phyloP scores from a whole-genome alignment of 2,888 invertebrate species.

The Fabriciana adippe region DNA sequence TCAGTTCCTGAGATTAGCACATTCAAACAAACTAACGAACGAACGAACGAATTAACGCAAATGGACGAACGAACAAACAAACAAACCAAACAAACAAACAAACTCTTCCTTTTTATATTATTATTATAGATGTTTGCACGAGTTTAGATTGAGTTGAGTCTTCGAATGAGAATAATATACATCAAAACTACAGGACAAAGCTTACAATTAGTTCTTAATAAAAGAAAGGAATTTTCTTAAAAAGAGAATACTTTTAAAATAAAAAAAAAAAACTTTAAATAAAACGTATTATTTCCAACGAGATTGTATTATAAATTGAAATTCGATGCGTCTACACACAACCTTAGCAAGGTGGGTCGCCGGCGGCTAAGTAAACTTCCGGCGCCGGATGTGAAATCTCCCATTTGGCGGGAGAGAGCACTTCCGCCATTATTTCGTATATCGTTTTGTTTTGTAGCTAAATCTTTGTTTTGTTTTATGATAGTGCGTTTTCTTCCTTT shows the following conservation, averaged over 20 bases:
- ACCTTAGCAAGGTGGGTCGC: constrained; percentile 51
- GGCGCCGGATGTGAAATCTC: constrained; percentile 62
- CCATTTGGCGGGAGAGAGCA: constrained; percentile 61
- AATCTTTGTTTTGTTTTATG: constrained; percentile 32
- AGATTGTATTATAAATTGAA: constrained; percentile 29
- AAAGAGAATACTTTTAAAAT: neutral
- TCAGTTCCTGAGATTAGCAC: too few relatives aligned
- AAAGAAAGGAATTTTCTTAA: neutral
- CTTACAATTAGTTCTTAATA: too few relatives aligned
- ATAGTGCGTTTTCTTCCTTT: constrained; percentile 2
- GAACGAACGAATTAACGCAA: too few relatives aligned
- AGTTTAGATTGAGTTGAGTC: too few relatives aligned
- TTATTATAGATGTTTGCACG: too few relatives aligned
- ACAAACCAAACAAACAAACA: too few relatives aligned
- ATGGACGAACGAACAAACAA: too few relatives aligned
- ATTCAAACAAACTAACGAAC: too few relatives aligned
- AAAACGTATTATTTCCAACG: neutral
- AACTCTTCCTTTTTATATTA: too few relatives aligned
- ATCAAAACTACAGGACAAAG: too few relatives aligned
- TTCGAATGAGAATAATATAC: too few relatives aligned
- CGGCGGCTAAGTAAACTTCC: constrained; percentile 72
- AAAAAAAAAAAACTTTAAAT: neutral
- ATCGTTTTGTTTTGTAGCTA: constrained; percentile 40
- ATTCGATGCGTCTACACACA: constrained; percentile 32
- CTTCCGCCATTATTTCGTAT: constrained; percentile 62